A percentile compares a stretch with the other conserved stretches of the same genome.
Evolutionary conservation across 1,140 invertebrate genomes (phyloP).

Genomic region (Manduca sexta): DNA sequence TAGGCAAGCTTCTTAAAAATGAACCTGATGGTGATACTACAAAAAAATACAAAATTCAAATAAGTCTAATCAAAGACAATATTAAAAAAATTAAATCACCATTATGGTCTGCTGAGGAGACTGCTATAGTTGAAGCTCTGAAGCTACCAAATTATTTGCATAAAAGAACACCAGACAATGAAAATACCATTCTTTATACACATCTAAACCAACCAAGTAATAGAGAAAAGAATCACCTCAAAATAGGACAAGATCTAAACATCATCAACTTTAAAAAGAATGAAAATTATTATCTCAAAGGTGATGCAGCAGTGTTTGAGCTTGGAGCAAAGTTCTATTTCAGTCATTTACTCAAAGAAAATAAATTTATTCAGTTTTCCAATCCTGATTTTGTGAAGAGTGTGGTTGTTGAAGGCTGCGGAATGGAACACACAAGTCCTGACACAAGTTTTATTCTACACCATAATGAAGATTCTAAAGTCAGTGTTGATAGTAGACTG

Average conservation of each 20-base stretch:
- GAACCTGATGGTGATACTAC: slow-evolving; percentile 53
- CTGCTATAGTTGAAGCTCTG: slow-evolving; percentile 72
- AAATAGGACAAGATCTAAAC: slow-evolving; percentile 70
- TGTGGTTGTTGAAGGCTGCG: slow-evolving; percentile 79
- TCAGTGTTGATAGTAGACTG: slow-evolving; percentile 67
- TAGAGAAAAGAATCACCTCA: slow-evolving; percentile 71
- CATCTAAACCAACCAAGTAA: slow-evolving; percentile 44
- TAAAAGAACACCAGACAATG: slow-evolving; percentile 71
- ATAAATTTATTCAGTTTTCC: slow-evolving; percentile 73
- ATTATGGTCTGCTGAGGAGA: slow-evolving; percentile 77
- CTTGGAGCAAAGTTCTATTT: slow-evolving; percentile 74
- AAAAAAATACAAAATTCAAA: slow-evolving; percentile 71
- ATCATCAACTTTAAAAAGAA: slow-evolving; percentile 76
- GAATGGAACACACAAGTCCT: slow-evolving; percentile 73
- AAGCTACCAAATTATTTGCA: slow-evolving; percentile 80
- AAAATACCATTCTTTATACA: slow-evolving; percentile 62
- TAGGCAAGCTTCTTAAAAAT: slow-evolving; percentile 46
- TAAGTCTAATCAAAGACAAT: slow-evolving; percentile 75
- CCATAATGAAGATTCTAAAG: slow-evolving; percentile 64
- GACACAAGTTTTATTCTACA: slow-evolving; percentile 74
- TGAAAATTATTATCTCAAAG: slow-evolving; percentile 76
- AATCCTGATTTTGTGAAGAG: slow-evolving; percentile 81
- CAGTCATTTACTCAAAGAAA: slow-evolving; percentile 59
- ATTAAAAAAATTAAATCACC: slow-evolving; percentile 73
- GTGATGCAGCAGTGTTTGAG: slow-evolving; percentile 79